Base-by-base conservation (phyloP, 1,140 invertebrate genomes). In the Centruroides sculpturatus region DNA sequence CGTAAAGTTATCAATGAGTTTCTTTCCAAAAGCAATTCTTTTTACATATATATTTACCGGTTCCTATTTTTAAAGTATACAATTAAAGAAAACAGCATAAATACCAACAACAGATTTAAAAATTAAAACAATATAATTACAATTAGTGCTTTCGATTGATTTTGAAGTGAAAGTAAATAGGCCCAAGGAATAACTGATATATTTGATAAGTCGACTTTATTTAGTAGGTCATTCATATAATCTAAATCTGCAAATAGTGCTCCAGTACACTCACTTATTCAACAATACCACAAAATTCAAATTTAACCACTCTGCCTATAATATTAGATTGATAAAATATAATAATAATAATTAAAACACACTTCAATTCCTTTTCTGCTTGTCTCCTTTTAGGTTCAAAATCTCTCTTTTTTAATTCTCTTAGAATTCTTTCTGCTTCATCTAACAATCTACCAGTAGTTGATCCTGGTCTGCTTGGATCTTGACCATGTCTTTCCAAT, bases 121-220 rank as follows among this genome's bases (percentile, higher is more conserved):
- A 10, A 53, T 8, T 41, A 23, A 35, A 34, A 12, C 23, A 59
- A 53, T 13, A 52, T 12, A 48, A n/a, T 46, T 54, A 34, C 11
- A 54, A 23, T 54, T 34, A 62, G 56, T 11, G 46, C 23, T 47
- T 63, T 64, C n/a, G 59, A 55, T 50, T 61, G 61, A 48, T 62
- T 64, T 9, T 59, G 56, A 10, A 68, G 35, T 57, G 59, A 56
- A 3, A 65, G 34, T 9, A 69, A 62, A 51, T 60, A 58, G n/a
- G 81, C 78, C 75, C 85, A 87, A 0, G 89, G 87, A 6, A 85
- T 81, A 3, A 86, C 85, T 63, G 85, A 81, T n/a, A 82, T 77
- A 13, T 80, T 82, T 23, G 81, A 76, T 10, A 59, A 67, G 61
- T 85, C 81, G 3, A 90, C 71, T 41, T 85, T 82, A 64, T 86